phyloP scores from a whole-genome alignment of 2,113 vertebrate species.

The Pavo muticus region DNA sequence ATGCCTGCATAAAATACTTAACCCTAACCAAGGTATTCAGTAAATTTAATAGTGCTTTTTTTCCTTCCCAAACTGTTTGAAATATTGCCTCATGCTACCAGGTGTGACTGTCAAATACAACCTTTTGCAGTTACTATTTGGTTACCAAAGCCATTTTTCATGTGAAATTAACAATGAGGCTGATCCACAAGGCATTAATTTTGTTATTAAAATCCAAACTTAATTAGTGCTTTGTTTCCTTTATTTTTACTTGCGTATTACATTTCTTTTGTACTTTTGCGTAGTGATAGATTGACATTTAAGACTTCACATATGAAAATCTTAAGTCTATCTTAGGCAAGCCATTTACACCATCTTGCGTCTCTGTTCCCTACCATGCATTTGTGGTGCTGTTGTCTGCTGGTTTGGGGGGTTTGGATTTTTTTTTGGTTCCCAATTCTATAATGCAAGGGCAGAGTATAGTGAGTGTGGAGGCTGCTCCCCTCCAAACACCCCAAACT shows the following conservation, averaged over 20 bases:
- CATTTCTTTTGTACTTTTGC: constrained; percentile 4
- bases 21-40: constrained; percentile 69
- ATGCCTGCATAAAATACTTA: constrained; percentile 77
- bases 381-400: background rate
- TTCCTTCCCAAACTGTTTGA: background rate
- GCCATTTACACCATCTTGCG: background rate
- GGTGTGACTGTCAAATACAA: constrained; percentile 7
- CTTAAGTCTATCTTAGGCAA: background rate
- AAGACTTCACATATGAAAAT: background rate
- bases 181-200: constrained; percentile 10
- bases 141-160: constrained; percentile 45
- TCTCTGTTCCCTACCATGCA: background rate
- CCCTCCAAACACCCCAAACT: background rate
- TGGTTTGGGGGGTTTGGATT: background rate
- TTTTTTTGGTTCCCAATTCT: background rate
- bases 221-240: constrained; percentile 8
- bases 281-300: background rate
- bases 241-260: background rate
- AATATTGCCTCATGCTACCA: constrained; percentile 2
- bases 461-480: background rate
- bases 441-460: background rate
- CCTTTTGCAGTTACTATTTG: constrained; percentile 20
- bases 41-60: background rate
- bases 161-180: constrained; percentile 39
- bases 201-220: background rate